Conservation (phyloP, 1,140 invertebrate species). For the Plodia interpunctella region DNA sequence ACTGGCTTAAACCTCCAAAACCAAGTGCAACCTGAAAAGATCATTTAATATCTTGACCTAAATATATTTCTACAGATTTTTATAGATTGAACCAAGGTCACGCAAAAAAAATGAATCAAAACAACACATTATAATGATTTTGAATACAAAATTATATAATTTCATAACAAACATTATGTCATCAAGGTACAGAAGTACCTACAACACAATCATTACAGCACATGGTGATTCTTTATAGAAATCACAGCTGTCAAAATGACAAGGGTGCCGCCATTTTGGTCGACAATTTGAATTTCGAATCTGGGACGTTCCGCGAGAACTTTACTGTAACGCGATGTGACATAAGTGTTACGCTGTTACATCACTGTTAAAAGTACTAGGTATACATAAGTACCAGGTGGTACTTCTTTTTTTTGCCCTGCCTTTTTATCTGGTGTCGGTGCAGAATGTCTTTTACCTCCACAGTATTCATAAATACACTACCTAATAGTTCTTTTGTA, state of each 20-base stretch:
- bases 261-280: constrained; percentile 8
- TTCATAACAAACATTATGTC: constrained; percentile 1
- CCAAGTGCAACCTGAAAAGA: too few relatives aligned
- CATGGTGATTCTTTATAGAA: neutral
- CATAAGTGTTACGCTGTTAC: neutral
- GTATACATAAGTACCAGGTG: too few relatives aligned
- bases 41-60: too few relatives aligned
- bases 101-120: neutral
- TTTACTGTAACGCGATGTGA: constrained; percentile 5
- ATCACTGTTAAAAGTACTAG: neutral
- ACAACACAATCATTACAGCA: neutral
- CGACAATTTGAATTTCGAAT: constrained; percentile 8
- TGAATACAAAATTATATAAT: neutral
- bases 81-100: too few relatives aligned
- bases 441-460: too few relatives aligned
- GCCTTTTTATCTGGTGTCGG: too few relatives aligned
- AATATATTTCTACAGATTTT: too few relatives aligned
- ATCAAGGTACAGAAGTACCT: neutral
- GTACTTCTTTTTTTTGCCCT: too few relatives aligned
- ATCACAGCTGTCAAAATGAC: constrained; percentile 4
- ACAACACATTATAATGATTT: neutral
- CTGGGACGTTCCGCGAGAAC: neutral
- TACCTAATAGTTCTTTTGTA: too few relatives aligned
- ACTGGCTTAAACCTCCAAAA: too few relatives aligned
- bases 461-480: too few relatives aligned